These are phyloP conservation scores for Philotrypesis tridentata DNA, from an alignment of 1,140 invertebrate genomes.

Conservation along the genomic window DNA sequence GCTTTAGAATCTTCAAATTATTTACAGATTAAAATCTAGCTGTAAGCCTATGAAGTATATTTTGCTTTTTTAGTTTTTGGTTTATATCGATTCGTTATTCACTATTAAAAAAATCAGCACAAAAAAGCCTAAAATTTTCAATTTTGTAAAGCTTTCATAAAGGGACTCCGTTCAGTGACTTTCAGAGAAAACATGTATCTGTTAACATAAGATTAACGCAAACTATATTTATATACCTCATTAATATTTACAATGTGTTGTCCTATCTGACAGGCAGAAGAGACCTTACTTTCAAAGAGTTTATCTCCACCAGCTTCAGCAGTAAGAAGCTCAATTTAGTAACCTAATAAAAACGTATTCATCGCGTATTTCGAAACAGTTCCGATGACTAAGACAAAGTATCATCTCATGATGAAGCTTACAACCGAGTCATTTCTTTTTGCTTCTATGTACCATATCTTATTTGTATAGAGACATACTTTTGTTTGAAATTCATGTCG, in stretches of 20 bases:
- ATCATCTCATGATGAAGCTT: not conserved
- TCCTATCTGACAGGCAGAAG: not conserved
- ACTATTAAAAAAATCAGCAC: not conserved
- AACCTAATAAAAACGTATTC: not conserved
- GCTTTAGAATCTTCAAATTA: no score
- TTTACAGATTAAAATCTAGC: not conserved
- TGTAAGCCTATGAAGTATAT: not conserved
- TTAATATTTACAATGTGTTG: slow-evolving; percentile 22
- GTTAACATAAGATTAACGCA: slow-evolving; percentile 17
- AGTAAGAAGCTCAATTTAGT: not conserved
- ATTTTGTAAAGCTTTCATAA: not conserved
- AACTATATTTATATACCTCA: not conserved
- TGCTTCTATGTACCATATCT: not conserved
- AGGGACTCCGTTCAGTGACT: not conserved
- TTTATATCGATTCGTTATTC: no score
- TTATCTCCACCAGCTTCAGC: not conserved
- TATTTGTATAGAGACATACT: not conserved
- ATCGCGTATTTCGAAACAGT: not conserved
- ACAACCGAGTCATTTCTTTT: not conserved
- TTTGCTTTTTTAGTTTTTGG: no score
- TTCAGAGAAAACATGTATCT: slow-evolving; percentile 23
- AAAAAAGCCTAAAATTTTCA: not conserved
- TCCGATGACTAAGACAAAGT: not conserved
- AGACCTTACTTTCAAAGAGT: slow-evolving; percentile 21
- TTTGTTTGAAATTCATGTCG: not conserved